Percentiles rank a stretch among this genome's conserved stretches.
Evolutionary conservation across 2,888 invertebrate species (phyloP).

Genomic region (Mechanitis mazaeus): DNA sequence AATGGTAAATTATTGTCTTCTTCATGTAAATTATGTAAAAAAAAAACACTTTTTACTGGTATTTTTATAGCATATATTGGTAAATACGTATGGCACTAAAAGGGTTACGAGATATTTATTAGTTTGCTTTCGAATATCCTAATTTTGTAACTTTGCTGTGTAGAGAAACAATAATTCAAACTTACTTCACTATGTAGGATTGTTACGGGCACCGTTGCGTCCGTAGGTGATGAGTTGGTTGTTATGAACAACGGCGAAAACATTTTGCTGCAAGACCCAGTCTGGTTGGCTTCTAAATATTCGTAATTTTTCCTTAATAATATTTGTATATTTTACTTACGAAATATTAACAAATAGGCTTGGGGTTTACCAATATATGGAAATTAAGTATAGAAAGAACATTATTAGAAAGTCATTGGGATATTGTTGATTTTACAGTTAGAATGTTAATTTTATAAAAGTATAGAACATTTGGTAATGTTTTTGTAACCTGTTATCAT

Average conservation of each 20-base stretch:
- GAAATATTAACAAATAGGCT: neutral
- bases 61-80: too few species aligned
- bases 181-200: conserved; percentile 23
- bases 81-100: too few species aligned
- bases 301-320: neutral
- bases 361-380: neutral
- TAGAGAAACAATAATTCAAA: neutral
- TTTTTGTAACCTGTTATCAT: neutral
- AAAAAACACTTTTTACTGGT: too few species aligned
- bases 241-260: conserved; percentile 49
- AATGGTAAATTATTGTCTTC: too few species aligned
- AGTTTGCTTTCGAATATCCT: too few species aligned
- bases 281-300: conserved; percentile 41
- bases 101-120: too few species aligned
- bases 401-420: neutral
- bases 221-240: conserved; percentile 29
- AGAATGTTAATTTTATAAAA: neutral
- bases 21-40: too few species aligned
- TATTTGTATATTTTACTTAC: neutral
- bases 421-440: too few species aligned
- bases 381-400: too few species aligned
- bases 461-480: neutral
- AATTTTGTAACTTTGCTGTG: too few species aligned
- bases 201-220: neutral
- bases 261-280: conserved; percentile 48